Base-by-base conservation (phyloP, 2,113 vertebrate species). In the Steatornis caripensis region DNA sequence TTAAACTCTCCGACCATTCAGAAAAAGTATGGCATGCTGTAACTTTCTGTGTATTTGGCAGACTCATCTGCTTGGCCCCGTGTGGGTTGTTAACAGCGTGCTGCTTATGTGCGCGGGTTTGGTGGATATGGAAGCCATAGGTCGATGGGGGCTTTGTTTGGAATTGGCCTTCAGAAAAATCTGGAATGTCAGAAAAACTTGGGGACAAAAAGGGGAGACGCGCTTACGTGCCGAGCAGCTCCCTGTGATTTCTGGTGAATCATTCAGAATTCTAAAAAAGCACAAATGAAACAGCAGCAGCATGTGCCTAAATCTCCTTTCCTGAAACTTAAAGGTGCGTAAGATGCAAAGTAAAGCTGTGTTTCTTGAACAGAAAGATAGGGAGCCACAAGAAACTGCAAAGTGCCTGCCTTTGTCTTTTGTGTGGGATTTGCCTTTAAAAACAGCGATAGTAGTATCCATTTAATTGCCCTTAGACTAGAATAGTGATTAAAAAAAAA, bases 191-290 rank as follows among this genome's bases (percentile, higher is more conserved):
- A 46, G 60, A 46, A 77, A 36, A 70, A 18, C 12, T 30, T 34
- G 37, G 62, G 61, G 23, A 18, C 15, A 17, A 49, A 43, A 74
- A 57, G 39, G 43, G 8, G 4, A 0, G 0, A 45, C 41, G 6
- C 15, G 24, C 15, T 54, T 30, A 3, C 0, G 0, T n/a, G 46
- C 69, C 46, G 46, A 55, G 4, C 48, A 4, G 16, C 65, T 80
- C 22, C 39, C 36, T 2, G 2, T 15, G n/a, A 7, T 84, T 75
- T 60, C 48, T 64, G 48, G 34, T 51, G 34, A 46, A 24, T 51
- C 1, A 2, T 19, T 24, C 48, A 10, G 45, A 16, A 29, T 72
- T 60, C 17, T 71, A 2, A 51, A 46, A 39, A 6, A 0, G 1
- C 21, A 22, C 39, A 27, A 61, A 30, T 3, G 15, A 19, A n/a